phyloP scores from a whole-genome alignment of 92 coral and sea anemone genomes.

The Porites cylindrica region DNA sequence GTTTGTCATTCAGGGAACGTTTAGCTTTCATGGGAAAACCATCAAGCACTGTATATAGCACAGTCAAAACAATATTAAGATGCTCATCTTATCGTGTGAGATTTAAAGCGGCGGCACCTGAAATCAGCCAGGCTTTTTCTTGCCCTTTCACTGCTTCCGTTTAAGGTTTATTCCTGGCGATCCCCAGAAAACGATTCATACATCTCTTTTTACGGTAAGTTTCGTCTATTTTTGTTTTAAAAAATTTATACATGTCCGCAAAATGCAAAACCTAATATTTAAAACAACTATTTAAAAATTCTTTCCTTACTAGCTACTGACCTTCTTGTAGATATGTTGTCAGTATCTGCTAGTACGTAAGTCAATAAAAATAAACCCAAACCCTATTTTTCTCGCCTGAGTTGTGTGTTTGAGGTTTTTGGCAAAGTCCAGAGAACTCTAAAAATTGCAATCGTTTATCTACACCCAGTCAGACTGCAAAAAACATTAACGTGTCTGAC shows the following conservation, averaged over 20 bases:
- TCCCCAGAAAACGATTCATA: background rate
- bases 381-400: background rate
- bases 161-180: background rate
- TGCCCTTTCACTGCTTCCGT: background rate
- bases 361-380: background rate
- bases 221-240: background rate
- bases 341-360: too few relatives aligned
- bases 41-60: background rate
- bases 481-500: too few relatives aligned
- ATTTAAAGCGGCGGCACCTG: background rate
- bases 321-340: too few relatives aligned
- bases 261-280: background rate
- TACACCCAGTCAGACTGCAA: background rate
- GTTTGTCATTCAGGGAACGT: background rate
- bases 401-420: background rate
- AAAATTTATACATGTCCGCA: background rate
- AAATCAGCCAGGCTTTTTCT: background rate
- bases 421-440: background rate
- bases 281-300: too few relatives aligned
- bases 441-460: too few relatives aligned
- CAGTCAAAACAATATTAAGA: background rate
- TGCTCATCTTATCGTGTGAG: background rate
- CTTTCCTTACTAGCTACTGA: too few relatives aligned
- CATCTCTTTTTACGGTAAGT: background rate
- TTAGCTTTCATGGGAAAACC: background rate